phyloP scores from a whole-genome alignment of 1,140 invertebrate species.

The Plectrocnemia conspersa region DNA sequence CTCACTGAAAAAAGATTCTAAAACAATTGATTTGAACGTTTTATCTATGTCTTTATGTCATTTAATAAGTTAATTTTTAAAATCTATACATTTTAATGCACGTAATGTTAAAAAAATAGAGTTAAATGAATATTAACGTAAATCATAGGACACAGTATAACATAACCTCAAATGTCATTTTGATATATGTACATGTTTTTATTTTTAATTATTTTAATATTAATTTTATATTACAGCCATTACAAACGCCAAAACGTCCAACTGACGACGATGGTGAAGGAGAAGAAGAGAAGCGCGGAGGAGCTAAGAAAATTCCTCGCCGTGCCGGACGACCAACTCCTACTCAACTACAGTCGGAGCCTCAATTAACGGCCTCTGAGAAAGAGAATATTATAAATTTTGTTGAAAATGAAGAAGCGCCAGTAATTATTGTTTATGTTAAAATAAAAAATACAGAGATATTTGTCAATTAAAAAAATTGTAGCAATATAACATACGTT shows the following conservation, averaged over 20 bases:
- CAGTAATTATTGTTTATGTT: conserved; percentile 47
- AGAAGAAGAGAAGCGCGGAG: conserved; percentile 53
- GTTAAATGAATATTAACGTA: too few species aligned
- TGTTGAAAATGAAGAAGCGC: conserved; percentile 74
- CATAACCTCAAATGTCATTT: too few species aligned
- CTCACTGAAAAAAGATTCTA: too few species aligned
- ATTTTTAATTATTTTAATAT: conserved; percentile 25
- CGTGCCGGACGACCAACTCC: conserved; percentile 51
- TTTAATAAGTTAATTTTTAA: too few species aligned
- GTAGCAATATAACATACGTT: neutral
- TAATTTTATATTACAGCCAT: conserved; percentile 55
- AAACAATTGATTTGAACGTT: too few species aligned
- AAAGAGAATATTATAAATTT: conserved; percentile 75
- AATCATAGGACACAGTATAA: too few species aligned
- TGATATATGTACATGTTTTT: too few species aligned
- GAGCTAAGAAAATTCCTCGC: conserved; percentile 52
- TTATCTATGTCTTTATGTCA: too few species aligned
- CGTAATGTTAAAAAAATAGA: too few species aligned
- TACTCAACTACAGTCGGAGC: conserved; percentile 55
- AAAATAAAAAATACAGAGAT: conserved; percentile 3
- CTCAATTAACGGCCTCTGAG: conserved; percentile 66
- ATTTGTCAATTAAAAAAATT: neutral
- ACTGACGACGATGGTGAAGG: conserved; percentile 64
- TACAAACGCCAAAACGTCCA: conserved; percentile 71
- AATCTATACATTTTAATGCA: too few species aligned